Conservation (phyloP, 2,113 vertebrate genomes). For the Cynocephalus volans region DNA sequence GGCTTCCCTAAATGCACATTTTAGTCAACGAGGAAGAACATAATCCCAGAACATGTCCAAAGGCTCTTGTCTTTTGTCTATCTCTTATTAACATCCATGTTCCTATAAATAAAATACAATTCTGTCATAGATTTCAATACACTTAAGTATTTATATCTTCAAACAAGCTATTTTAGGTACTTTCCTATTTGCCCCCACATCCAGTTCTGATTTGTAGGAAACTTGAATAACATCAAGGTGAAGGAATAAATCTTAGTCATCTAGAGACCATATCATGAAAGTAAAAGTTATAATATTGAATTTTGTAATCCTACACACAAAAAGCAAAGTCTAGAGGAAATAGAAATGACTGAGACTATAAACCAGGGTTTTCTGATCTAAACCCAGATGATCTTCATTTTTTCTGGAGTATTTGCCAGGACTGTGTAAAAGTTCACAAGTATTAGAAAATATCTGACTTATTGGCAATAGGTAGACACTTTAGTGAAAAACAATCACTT, state of each 20-base stretch:
- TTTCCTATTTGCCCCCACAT: background rate
- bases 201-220: conserved; percentile 42
- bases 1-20: conserved; percentile 4
- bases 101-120: conserved; percentile 1
- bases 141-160: background rate
- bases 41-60: background rate
- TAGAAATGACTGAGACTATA: conserved; percentile 25
- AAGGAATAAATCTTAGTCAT: conserved; percentile 57
- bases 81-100: background rate
- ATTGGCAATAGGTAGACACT: background rate
- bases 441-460: background rate
- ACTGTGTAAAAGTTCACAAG: background rate
- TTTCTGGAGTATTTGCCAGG: background rate
- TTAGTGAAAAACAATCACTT: conserved; percentile 24
- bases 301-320: conserved; percentile 26
- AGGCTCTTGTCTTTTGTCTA: background rate
- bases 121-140: background rate
- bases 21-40: background rate
- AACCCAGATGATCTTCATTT: background rate
- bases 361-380: background rate
- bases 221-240: conserved; percentile 46
- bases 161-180: background rate
- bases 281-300: conserved; percentile 24
- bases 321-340: conserved; percentile 35
- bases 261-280: conserved; percentile 39